These are phyloP conservation scores for Coecobrya sp. DNA, from an alignment of 2,888 invertebrate species.

Conservation along the genomic window DNA sequence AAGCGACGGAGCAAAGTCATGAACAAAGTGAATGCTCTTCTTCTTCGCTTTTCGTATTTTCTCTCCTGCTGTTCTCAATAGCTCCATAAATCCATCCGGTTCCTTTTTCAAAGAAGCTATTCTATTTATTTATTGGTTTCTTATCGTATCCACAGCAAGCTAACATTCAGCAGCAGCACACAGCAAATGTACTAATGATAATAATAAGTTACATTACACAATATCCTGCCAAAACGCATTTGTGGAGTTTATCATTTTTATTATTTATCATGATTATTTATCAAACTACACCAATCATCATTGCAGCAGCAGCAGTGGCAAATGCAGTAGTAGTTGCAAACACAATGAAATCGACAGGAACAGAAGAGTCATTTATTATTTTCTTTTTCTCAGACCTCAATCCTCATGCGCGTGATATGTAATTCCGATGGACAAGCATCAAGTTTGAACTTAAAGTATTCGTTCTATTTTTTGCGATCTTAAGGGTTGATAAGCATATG, in stretches of 20 bases:
- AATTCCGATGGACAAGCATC: conserved; percentile 51
- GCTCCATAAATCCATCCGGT: conserved; percentile 82
- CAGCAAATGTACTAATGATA: neutral
- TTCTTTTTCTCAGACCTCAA: conserved; percentile 40
- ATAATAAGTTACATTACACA: conserved; percentile 57
- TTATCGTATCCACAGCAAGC: conserved; percentile 36
- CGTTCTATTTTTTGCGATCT: conserved; percentile 29
- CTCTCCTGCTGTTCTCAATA: conserved; percentile 81
- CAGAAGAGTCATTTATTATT: conserved; percentile 46
- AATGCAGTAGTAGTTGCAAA: conserved; percentile 1
- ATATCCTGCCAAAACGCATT: conserved; percentile 66
- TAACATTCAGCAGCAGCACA: neutral
- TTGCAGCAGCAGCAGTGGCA: neutral
- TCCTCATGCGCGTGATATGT: neutral
- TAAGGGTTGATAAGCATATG: conserved; percentile 53
- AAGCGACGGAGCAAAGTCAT: conserved; percentile 65
- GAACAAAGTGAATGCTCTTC: conserved; percentile 14
- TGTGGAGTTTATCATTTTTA: conserved; percentile 51
- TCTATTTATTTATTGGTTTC: conserved; percentile 78
- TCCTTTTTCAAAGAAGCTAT: conserved; percentile 62
- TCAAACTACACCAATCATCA: conserved; percentile 65
- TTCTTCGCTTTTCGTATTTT: neutral
- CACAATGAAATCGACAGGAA: conserved; percentile 67
- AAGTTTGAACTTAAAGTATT: conserved; percentile 16
- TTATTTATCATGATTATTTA: conserved; percentile 44